Evolutionary conservation across 2,888 invertebrate genomes (phyloP), one percentile per base, ranked within the genome.

Genomic region (Oscheius onirici): DNA sequence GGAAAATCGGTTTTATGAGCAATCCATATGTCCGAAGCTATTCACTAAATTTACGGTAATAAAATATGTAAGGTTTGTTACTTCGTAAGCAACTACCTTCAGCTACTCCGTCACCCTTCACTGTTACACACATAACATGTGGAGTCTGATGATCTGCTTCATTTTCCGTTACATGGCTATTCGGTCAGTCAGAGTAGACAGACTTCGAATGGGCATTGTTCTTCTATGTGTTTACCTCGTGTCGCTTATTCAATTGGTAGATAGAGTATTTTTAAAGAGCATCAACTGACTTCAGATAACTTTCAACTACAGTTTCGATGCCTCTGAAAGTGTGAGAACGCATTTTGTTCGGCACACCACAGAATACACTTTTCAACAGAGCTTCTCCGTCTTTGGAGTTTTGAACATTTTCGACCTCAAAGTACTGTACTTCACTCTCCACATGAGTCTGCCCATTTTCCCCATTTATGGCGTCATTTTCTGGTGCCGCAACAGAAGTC

Each of bases 71-170:
- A n/a, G n/a, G n/a, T n/a, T n/a, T n/a, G n/a, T n/a, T n/a, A n/a
- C n/a, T n/a, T n/a, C n/a, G n/a, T n/a, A n/a, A n/a, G n/a, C 34
- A 34, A 46, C n/a, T 13, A 46, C 15, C 11, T 58, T 58, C 43
- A 58, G 58, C 41, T 58, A 58, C 17, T 40, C 58, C 6, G 17
- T 58, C 2, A 43, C 41, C n/a, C 58, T 58, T 11, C 58, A 58
- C 20, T 58, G 58, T 43, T 58, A 58, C 41, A 17, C 58, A 8
- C 58, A 58, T 20, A 58, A 43, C 24, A 17, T 58, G 40, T 58
- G 58, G 58, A 58, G 58, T 58, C 58, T 58, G 15, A 41, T 58
- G 58, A n/a, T 58, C 40, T 58, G 58, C 22, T 58, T 58, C 41
- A 20, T 41, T 13, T 58, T 22, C 24, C 58, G 58, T 1, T 20